Evolutionary conservation across 2,888 invertebrate genomes (phyloP), one percentile per base, ranked within the genome.

Genomic region (Eupithecia centaureata): DNA sequence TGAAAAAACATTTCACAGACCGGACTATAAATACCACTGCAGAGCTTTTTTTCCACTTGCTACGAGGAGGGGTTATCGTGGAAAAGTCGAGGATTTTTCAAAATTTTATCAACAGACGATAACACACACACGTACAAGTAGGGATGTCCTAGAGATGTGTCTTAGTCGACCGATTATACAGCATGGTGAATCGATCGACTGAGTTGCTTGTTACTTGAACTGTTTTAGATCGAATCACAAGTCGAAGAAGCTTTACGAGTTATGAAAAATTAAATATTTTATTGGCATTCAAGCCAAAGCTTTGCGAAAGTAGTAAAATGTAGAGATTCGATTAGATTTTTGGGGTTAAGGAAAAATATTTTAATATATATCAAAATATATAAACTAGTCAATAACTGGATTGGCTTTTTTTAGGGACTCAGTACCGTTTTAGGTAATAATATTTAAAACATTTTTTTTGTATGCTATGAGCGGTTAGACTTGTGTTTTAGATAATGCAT

Each of bases 1-100:
- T 1, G 25, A 22, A 38, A 61, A 60, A 27, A 58, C 22, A 33
- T 60, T 54, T n/a, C 15, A 27, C 2, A 10, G 42, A 25, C 22
- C 0, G 56, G 60, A 81, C 90, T 92, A 92, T 89, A 76, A 78
- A 89, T 92, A 77, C 69, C 73, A 61, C 77, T 22, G 61, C 35
- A 70, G 81, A 91, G 90, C 91, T 92, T 93, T 93, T 91, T 92
- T 93, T 88, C 85, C 81, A 75, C 75, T 75, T 76, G 74, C 82
- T 79, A 78, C 81, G 82, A 80, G 81, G 81, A 84, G 88, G 86
- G 93, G 93, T 93, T 94, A 93, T 94, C 93, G 85, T 84, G 91
- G 92, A 93, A 94, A 93, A 93, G 92, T 92, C 85, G 86, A 83
- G 87, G 81, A 91, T 93, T 94, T 94, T 94, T 93, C 93, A 92